phyloP scores from a whole-genome alignment of 2,888 invertebrate species.

The Aleiodes leptofemur region DNA sequence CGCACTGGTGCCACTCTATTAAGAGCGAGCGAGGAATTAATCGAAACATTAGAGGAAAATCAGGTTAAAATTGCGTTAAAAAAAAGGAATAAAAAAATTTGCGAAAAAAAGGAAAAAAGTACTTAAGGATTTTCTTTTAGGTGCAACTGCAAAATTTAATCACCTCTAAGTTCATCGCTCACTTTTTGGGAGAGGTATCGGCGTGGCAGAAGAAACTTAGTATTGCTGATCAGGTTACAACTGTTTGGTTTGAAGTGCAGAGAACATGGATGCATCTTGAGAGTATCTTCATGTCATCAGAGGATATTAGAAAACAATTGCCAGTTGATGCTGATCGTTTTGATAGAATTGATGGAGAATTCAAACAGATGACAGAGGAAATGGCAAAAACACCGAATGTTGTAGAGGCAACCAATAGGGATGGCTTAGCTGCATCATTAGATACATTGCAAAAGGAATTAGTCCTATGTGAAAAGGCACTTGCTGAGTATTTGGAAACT shows the following conservation, averaged over 20 bases:
- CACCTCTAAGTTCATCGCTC: conserved; percentile 97
- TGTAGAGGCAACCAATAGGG: conserved; percentile 91
- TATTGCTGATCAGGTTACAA: conserved; percentile 94
- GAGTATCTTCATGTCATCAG: conserved; percentile 98
- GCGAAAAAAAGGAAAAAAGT: background rate
- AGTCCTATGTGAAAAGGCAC: conserved; percentile 95
- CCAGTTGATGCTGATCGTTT: conserved; percentile 96
- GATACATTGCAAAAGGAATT: conserved; percentile 91
- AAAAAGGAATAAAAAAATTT: background rate
- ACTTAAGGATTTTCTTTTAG: conserved; percentile 71
- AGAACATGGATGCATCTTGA: conserved; percentile 98
- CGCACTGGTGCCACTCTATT: conserved; percentile 91
- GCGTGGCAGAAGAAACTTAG: conserved; percentile 95
- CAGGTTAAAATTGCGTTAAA: conserved; percentile 79
- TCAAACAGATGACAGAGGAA: conserved; percentile 87
- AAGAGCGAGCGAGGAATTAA: conserved; percentile 94
- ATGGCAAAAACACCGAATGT: conserved; percentile 92
- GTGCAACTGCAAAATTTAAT: conserved; percentile 97
- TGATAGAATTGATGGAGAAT: conserved; percentile 92
- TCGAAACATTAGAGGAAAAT: conserved; percentile 98
- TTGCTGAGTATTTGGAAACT: conserved; percentile 97
- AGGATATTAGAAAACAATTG: conserved; percentile 95
- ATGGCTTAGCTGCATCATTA: conserved; percentile 86
- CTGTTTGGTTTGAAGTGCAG: conserved; percentile 96
- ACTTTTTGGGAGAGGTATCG: conserved; percentile 96